Evolutionary conservation across 2,797 vertebrate genomes (phyloP), one percentile per base, ranked within the genome.

Genomic region (Enteromius fasciolatus): DNA sequence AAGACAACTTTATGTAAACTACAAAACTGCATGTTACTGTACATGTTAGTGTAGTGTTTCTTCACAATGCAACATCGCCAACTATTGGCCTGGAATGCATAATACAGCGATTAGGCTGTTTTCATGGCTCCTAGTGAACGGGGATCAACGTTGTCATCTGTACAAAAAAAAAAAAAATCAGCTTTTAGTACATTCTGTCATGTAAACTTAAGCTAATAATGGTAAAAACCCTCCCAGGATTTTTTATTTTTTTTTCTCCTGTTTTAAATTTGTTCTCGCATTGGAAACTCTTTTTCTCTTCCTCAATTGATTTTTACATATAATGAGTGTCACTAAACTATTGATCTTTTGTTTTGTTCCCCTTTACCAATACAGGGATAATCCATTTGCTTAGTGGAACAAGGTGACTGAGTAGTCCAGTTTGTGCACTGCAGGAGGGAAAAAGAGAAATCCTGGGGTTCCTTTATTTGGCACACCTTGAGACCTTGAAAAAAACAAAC

Each of bases 341-440:
- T 86, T 46, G 80, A 86, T 86, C 67, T 81, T 69, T 77, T 80
- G n/a, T 80, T 86, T 83, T 74, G 77, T 70, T 41, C 68, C 69
- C 67, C 81, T 83, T 83, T 63, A 78, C 75, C 52, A 78, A n/a
- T 77, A 59, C 63, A 82, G 74, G 76, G 68, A 50, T 82, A 87
- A 83, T 86, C 54, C 23, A 68, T 86, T 84, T 83, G 64, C 83
- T 76, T n/a, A 68, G 66, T 79, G 68, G 79, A 84, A 81, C 68
- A 78, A 61, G 46, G 84, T 75, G 76, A 81, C 44, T 63, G 76
- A 67, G 72, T 31, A 39, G 67, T 57, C 67, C 59, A 44, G 54
- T 78, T 81, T 52, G 66, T 78, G 69, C 46, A 25, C 57, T 48
- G 17, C 54, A 54, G 8, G 61, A 79, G 15, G 36, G 48, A 70